phyloP scores from a whole-genome alignment of 92 coral and sea anemone genomes.

The Parazoanthus darwini region DNA sequence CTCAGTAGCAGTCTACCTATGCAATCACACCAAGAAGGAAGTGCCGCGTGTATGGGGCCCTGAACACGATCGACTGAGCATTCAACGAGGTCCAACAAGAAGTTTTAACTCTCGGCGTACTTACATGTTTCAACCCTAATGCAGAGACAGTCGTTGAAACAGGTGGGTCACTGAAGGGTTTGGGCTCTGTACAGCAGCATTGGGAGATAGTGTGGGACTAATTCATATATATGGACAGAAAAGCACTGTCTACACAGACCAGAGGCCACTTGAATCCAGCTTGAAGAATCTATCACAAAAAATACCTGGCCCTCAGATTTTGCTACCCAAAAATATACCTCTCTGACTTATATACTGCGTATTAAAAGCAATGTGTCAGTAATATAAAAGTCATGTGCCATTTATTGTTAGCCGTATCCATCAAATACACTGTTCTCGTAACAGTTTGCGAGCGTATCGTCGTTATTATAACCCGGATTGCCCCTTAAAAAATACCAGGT shows the following conservation, averaged over 20 bases:
- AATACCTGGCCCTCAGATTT: too few relatives aligned
- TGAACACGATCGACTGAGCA: conserved; percentile 41
- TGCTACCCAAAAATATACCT: too few relatives aligned
- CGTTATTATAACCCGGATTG: too few relatives aligned
- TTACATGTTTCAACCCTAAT: conserved; percentile 50
- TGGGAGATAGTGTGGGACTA: conserved; percentile 60
- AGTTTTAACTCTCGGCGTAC: conserved; percentile 49
- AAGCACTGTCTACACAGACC: conserved; percentile 57
- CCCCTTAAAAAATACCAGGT: too few relatives aligned
- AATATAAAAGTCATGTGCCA: too few relatives aligned
- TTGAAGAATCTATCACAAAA: too few relatives aligned
- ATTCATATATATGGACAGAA: conserved; percentile 53
- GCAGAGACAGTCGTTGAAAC: conserved; percentile 52
- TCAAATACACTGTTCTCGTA: too few relatives aligned
- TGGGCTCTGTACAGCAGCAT: conserved; percentile 46
- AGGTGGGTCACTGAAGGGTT: conserved; percentile 51
- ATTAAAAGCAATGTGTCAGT: too few relatives aligned
- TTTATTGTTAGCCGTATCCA: too few relatives aligned
- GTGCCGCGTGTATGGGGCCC: conserved; percentile 47
- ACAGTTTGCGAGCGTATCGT: too few relatives aligned
- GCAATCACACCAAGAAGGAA: conserved; percentile 39
- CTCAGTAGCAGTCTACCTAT: conserved; percentile 36
- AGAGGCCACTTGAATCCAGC: conserved; percentile 58
- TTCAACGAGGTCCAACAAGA: conserved; percentile 47
- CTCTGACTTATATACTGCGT: too few relatives aligned